phyloP scores from a whole-genome alignment of 2,888 invertebrate species.

The Mantis religiosa region DNA sequence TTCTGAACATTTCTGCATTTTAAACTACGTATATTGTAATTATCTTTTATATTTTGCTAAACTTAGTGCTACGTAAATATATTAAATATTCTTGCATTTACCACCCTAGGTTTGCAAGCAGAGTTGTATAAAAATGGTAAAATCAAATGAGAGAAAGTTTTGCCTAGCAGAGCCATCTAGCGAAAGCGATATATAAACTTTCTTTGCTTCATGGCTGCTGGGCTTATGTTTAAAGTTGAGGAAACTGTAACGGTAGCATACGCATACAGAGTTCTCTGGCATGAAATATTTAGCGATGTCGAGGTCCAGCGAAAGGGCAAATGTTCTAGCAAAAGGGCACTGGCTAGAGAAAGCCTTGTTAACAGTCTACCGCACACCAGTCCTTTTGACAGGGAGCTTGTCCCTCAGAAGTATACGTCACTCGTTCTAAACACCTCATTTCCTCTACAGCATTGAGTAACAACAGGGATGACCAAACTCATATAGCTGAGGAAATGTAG shows the following conservation, averaged over 20 bases:
- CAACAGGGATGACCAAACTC: background rate
- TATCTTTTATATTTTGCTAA: no score
- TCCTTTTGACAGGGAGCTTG: background rate
- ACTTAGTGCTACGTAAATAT: no score
- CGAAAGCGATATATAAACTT: background rate
- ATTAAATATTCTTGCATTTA: no score
- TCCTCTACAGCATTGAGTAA: background rate
- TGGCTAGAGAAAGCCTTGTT: background rate
- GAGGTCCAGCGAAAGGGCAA: background rate
- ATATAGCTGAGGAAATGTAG: no score
- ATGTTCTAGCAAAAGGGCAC: background rate
- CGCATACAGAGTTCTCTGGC: background rate
- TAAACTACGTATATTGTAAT: no score
- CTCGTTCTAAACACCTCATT: background rate
- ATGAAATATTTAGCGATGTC: background rate
- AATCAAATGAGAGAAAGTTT: no score
- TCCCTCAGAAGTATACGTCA: background rate
- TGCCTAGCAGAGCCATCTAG: background rate
- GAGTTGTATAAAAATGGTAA: no score
- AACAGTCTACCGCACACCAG: background rate
- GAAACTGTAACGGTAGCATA: background rate
- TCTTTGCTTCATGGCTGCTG: background rate
- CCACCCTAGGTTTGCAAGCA: no score
- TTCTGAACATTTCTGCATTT: no score
- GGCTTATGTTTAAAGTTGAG: background rate